Percentiles rank a stretch among this genome's conserved stretches.
Evolutionary conservation across 2,888 invertebrate genomes (phyloP).

Genomic region (Nemoura dubitans): DNA sequence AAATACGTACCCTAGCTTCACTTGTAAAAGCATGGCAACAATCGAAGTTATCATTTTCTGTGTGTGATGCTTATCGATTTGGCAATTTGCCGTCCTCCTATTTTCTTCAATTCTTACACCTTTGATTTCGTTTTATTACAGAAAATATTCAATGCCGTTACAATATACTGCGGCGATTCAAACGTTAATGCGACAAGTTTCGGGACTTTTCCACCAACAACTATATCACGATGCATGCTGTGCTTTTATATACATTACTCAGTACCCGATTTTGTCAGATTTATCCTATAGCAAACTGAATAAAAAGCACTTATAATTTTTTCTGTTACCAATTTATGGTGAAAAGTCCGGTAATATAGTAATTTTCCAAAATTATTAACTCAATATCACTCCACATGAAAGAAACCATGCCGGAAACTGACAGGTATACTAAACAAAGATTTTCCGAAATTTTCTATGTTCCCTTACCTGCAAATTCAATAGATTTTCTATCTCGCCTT

Average conservation of each 20-base stretch:
- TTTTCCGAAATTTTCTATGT: neutral
- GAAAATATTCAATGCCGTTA: neutral
- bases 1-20: too few species aligned
- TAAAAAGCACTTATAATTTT: too few species aligned
- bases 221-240: too few species aligned
- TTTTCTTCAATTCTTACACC: neutral
- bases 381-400: neutral
- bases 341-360: neutral
- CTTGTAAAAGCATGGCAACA: too few species aligned
- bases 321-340: too few species aligned
- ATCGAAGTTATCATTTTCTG: too few species aligned
- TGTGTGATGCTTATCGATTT: too few species aligned
- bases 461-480: neutral
- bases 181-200: neutral
- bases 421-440: neutral
- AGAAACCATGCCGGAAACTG: neutral
- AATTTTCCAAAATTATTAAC: neutral
- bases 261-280: too few species aligned
- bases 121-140: neutral
- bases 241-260: too few species aligned
- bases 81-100: too few species aligned
- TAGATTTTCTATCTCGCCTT: neutral
- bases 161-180: neutral
- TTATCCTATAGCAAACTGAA: too few species aligned
- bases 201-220: too few species aligned